Evolutionary conservation across 2,113 vertebrate genomes (phyloP).

Genomic region (Climacteris rufus): DNA sequence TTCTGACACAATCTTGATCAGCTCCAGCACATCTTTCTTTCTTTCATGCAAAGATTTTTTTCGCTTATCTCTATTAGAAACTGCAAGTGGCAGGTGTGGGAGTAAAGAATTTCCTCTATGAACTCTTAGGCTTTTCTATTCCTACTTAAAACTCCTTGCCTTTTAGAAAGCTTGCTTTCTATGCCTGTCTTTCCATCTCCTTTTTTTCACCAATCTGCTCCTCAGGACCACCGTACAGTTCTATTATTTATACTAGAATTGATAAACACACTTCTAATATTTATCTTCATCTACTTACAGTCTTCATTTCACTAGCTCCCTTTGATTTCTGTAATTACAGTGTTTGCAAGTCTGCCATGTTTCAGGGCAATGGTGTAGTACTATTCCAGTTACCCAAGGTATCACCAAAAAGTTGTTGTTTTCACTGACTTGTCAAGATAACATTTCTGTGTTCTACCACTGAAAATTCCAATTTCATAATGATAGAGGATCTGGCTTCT

Average conservation of each 20-base stretch:
- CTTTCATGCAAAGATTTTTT: not conserved
- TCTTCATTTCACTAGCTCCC: conserved; percentile 10
- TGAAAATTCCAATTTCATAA: not conserved
- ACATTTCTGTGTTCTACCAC: not conserved
- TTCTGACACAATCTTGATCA: not conserved
- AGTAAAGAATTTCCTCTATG: not conserved
- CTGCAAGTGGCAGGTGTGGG: not conserved
- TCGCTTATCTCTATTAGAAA: not conserved
- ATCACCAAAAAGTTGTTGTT: not conserved
- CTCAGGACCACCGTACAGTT: not conserved
- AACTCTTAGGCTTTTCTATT: conserved; percentile 2
- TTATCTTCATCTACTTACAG: not conserved
- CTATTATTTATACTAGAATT: conserved; percentile 1
- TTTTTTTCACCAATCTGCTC: not conserved
- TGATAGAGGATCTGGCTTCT: not conserved
- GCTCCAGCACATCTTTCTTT: not conserved
- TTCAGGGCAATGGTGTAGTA: not conserved
- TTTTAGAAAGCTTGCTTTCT: not conserved
- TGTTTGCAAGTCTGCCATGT: not conserved
- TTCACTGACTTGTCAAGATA: not conserved
- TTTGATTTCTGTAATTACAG: conserved; percentile 10
- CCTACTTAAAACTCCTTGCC: not conserved
- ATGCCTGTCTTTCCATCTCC: not conserved
- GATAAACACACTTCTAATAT: not conserved
- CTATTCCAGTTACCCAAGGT: not conserved